Percentiles rank a stretch among this genome's conserved stretches.
Conservation (phyloP, 2,113 vertebrate genomes). For the Maccullochella peelii region DNA sequence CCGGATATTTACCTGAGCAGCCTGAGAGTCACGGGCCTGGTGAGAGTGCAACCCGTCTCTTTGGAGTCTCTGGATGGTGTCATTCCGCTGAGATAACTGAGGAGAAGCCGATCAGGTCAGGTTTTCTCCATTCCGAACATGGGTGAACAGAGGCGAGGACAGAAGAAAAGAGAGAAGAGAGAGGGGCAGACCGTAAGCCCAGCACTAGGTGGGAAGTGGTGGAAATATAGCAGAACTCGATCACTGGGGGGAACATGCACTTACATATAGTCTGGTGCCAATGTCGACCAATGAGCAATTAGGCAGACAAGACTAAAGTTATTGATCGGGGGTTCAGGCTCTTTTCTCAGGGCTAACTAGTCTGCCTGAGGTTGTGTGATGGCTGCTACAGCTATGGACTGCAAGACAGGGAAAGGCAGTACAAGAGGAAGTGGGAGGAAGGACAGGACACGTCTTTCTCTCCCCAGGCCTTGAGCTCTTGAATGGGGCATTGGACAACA, state of each 20-base stretch:
- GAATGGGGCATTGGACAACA: slow-evolving; percentile 56
- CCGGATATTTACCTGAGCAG: slow-evolving; percentile 82
- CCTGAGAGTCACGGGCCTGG: slow-evolving; percentile 81
- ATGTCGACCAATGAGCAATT: slow-evolving; percentile 91
- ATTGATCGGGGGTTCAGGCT: slow-evolving; percentile 83
- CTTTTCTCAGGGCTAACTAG: slow-evolving; percentile 83
- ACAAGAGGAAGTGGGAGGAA: slow-evolving; percentile 52
- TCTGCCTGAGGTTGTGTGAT: slow-evolving; percentile 79
- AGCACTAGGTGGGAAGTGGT: slow-evolving; percentile 66
- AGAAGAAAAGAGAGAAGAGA: slow-evolving; percentile 67
- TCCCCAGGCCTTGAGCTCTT: slow-evolving; percentile 72
- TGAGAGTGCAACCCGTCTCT: slow-evolving; percentile 70
- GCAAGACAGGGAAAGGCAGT: slow-evolving; percentile 45
- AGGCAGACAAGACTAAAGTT: slow-evolving; percentile 87
- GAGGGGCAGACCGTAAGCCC: slow-evolving; percentile 69
- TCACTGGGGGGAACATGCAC: slow-evolving; percentile 79
- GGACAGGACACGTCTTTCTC: slow-evolving; percentile 60
- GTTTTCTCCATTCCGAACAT: slow-evolving; percentile 73
- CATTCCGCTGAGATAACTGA: slow-evolving; percentile 78
- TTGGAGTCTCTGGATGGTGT: slow-evolving; percentile 74
- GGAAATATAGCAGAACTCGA: slow-evolving; percentile 71
- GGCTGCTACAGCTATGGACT: slow-evolving; percentile 74
- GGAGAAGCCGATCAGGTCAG: slow-evolving; percentile 60
- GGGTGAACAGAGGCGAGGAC: slow-evolving; percentile 75
- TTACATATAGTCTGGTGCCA: slow-evolving; percentile 81